These are phyloP conservation scores for Catharus bicknelli DNA, from an alignment of 2,113 vertebrate genomes.

Conservation along the genomic window DNA sequence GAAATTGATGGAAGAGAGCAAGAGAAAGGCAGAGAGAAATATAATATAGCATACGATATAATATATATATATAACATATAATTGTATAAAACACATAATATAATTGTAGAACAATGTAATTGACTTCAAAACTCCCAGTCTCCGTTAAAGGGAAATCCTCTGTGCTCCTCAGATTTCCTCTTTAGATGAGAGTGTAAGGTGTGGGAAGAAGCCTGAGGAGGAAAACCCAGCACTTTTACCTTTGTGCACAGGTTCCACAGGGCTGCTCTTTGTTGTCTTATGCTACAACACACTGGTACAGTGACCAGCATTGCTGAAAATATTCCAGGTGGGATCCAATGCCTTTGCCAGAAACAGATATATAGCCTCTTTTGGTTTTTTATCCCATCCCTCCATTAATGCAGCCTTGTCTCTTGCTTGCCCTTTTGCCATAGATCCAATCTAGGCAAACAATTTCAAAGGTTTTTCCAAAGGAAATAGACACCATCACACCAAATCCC, in stretches of 20 bases:
- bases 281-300: neutral
- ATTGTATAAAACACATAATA: neutral
- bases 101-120: neutral
- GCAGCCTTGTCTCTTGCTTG: neutral
- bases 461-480: neutral
- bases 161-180: neutral
- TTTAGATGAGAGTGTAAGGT: neutral
- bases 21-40: neutral
- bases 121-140: neutral
- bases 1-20: neutral
- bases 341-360: neutral
- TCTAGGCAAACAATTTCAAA: neutral
- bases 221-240: neutral
- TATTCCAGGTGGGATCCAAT: neutral
- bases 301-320: neutral
- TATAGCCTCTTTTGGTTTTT: neutral
- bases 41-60: neutral
- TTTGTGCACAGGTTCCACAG: neutral
- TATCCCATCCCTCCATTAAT: neutral
- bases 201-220: neutral
- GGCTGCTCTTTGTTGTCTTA: neutral
- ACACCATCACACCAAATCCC: neutral
- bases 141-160: neutral
- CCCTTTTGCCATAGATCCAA: neutral
- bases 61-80: neutral